Percentiles rank a stretch among this genome's conserved stretches.
These are phyloP conservation scores for Toxostoma redivivum DNA, from an alignment of 2,113 vertebrate species.

Conservation along the genomic window DNA sequence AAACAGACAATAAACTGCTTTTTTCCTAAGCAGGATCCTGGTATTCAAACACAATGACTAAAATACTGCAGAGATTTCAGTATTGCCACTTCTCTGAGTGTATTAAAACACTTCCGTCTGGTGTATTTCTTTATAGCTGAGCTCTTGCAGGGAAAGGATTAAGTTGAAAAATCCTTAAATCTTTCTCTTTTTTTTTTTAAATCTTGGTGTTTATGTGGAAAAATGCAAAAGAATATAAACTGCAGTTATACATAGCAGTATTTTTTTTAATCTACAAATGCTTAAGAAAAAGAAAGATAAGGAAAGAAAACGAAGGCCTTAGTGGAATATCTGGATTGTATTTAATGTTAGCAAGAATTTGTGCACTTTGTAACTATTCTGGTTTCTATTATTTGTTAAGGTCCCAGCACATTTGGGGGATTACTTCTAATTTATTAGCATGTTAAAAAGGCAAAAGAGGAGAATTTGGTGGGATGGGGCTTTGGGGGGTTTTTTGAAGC, in stretches of 20 bases:
- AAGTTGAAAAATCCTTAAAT: background rate
- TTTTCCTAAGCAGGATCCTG: background rate
- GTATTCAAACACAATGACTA: background rate
- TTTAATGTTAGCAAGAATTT: background rate
- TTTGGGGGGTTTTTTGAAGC: accelerated
- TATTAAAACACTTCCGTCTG: background rate
- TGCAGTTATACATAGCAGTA: background rate
- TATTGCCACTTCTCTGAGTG: background rate
- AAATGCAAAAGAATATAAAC: background rate
- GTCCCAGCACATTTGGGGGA: background rate
- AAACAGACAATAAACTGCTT: background rate
- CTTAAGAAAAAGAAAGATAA: background rate
- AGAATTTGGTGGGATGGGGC: accelerated
- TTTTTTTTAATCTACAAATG: background rate
- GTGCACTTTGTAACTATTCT: background rate
- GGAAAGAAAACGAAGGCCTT: background rate
- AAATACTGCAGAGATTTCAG: constrained; percentile 16
- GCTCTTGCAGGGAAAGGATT: background rate
- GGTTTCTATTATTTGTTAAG: background rate
- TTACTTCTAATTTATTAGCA: background rate
- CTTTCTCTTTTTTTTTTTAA: background rate
- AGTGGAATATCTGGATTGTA: background rate
- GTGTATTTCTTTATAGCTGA: background rate
- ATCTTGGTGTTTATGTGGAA: background rate
- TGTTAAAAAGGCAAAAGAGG: accelerated